phyloP scores from a whole-genome alignment of 2,797 vertebrate genomes.

The Labeo calbasu region DNA sequence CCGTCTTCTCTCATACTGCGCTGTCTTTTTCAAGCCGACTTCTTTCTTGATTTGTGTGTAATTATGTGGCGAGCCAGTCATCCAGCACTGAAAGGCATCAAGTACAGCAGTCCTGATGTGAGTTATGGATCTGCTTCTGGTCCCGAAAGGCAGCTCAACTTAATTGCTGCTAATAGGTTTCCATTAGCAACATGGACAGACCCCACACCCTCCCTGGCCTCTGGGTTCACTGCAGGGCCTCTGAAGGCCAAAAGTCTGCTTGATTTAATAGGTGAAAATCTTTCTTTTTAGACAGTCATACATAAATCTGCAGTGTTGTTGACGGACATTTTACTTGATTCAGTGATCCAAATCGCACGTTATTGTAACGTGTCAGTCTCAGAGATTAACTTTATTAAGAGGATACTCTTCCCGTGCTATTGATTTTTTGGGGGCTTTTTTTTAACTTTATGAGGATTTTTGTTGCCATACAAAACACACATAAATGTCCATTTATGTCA shows the following conservation, averaged over 20 bases:
- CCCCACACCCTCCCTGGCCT: slow-evolving; percentile 42
- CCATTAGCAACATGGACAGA: slow-evolving; percentile 65
- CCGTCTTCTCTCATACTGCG: slow-evolving; percentile 2
- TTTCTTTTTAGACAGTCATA: slow-evolving; percentile 31
- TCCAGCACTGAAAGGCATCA: slow-evolving; percentile 46
- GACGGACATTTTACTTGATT: neutral
- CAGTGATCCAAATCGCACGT: neutral
- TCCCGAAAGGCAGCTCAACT: slow-evolving; percentile 62
- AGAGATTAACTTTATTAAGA: neutral
- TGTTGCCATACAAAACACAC: neutral
- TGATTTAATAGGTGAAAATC: slow-evolving; percentile 38
- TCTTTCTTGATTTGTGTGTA: slow-evolving; percentile 54
- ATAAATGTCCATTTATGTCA: neutral
- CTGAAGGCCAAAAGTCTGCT: slow-evolving; percentile 29
- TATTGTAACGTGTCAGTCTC: neutral
- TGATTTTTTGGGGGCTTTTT: neutral
- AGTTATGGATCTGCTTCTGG: slow-evolving; percentile 38
- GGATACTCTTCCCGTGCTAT: neutral
- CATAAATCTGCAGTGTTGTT: neutral
- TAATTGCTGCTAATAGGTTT: slow-evolving; percentile 71
- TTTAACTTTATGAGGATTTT: neutral
- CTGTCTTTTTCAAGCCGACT: slow-evolving; percentile 31
- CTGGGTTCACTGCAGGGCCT: slow-evolving; percentile 26
- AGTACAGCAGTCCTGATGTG: slow-evolving; percentile 40
- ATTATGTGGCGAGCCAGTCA: slow-evolving; percentile 53